These are phyloP conservation scores for Pseudolycoriella hygida DNA, from an alignment of 2,888 invertebrate species.

Conservation along the genomic window DNA sequence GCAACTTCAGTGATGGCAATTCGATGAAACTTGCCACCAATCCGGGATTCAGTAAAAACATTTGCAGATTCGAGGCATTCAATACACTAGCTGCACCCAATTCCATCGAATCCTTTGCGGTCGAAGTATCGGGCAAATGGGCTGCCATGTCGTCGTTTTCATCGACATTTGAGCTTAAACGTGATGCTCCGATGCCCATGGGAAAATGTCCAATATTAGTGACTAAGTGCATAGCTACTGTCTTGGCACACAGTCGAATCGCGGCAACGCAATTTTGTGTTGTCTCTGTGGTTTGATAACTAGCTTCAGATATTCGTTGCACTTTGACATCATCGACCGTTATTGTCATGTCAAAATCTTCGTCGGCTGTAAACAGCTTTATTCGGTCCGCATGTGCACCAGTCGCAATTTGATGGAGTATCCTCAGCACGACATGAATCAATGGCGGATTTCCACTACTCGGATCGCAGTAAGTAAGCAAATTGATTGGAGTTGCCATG, in stretches of 20 bases:
- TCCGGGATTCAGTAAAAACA: constrained; percentile 69
- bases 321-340: constrained; percentile 21
- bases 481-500: constrained; percentile 58
- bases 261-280: constrained; percentile 34
- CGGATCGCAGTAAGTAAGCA: constrained; percentile 30
- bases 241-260: constrained; percentile 37
- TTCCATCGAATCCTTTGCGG: constrained; percentile 32
- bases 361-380: constrained; percentile 23
- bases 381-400: constrained; percentile 23
- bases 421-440: constrained; percentile 55
- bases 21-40: constrained; percentile 80
- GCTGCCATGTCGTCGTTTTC: constrained; percentile 69
- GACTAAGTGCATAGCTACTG: constrained; percentile 63
- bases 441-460: constrained; percentile 26
- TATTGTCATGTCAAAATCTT: constrained; percentile 28
- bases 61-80: constrained; percentile 63
- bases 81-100: constrained; percentile 68
- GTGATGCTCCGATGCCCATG: constrained; percentile 72
- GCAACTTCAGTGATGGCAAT: constrained; percentile 64
- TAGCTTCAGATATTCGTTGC: constrained; percentile 16
- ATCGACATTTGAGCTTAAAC: constrained; percentile 74
- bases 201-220: constrained; percentile 92
- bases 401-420: constrained; percentile 29
- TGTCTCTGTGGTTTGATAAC: constrained; percentile 26
- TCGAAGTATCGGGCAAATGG: background rate